A percentile compares a stretch with the other conserved stretches of the same genome.
These are phyloP conservation scores for Lagocephalus sceleratus DNA, from an alignment of 2,797 vertebrate genomes.

Conservation along the genomic window DNA sequence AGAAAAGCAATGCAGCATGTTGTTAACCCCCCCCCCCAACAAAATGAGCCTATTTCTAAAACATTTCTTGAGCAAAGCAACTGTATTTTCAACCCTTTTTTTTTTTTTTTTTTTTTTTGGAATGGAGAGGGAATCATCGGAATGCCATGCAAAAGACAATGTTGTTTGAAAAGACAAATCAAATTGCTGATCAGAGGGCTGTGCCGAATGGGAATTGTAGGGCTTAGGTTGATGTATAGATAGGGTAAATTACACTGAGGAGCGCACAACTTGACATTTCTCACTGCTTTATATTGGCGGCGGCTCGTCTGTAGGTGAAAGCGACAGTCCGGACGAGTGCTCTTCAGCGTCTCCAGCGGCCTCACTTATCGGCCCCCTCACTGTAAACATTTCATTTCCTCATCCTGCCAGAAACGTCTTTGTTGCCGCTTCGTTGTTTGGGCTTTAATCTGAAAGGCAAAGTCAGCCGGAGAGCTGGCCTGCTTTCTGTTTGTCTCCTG, in stretches of 20 bases:
- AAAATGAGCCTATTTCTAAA: conserved; percentile 36
- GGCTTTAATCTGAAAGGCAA: conserved; percentile 82
- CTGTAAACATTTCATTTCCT: conserved; percentile 84
- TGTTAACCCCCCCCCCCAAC: conserved; percentile 22
- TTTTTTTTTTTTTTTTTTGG: conserved; percentile 34
- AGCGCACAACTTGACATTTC: conserved; percentile 44
- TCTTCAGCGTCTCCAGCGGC: conserved; percentile 51
- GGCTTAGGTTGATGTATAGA: conserved; percentile 38
- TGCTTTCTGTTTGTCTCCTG: conserved; percentile 63
- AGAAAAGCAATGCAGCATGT: conserved; percentile 17
- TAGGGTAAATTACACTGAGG: conserved; percentile 46
- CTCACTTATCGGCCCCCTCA: conserved; percentile 54
- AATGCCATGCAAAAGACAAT: conserved; percentile 30
- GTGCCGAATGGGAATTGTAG: conserved; percentile 43
- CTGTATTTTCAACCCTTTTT: conserved; percentile 24
- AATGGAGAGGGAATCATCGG: conserved; percentile 26
- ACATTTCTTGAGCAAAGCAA: conserved; percentile 37
- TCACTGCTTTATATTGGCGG: conserved; percentile 45
- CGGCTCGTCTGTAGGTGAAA: conserved; percentile 44
- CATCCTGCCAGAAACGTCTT: conserved; percentile 72
- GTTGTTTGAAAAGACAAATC: conserved; percentile 43
- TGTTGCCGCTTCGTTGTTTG: conserved; percentile 68
- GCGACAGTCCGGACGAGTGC: conserved; percentile 60
- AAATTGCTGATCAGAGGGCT: conserved; percentile 38
- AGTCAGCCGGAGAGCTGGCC: conserved; percentile 59